Conservation (phyloP, 2,888 invertebrate species). For the Rhyacophila evoluta region DNA sequence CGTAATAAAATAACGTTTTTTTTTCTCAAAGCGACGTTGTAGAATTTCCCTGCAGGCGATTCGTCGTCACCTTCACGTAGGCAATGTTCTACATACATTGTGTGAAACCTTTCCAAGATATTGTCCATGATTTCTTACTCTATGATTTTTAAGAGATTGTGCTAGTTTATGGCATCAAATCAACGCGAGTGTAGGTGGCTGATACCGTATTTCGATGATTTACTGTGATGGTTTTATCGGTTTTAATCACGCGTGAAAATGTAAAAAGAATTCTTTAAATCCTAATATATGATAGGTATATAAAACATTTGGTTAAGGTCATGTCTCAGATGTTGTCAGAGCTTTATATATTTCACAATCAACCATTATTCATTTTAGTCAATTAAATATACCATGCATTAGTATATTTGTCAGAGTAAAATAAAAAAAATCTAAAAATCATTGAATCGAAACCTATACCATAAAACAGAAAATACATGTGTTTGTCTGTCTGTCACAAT, state of each 20-base stretch:
- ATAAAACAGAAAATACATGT: no score
- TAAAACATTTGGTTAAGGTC: not conserved
- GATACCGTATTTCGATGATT: slow-evolving; percentile 16
- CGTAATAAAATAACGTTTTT: not conserved
- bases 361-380: no score
- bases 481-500: no score
- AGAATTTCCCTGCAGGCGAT: not conserved
- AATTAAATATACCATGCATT: no score
- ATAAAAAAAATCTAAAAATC: no score
- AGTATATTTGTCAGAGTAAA: no score
- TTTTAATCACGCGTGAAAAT: slow-evolving; percentile 2
- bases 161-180: slow-evolving; percentile 15
- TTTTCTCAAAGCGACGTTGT: not conserved
- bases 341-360: not conserved
- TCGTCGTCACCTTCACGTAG: not conserved
- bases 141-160: slow-evolving; percentile 8
- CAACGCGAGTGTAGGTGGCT: not conserved
- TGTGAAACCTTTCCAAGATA: not conserved
- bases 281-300: not conserved
- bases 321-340: not conserved
- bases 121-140: not conserved
- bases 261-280: not conserved
- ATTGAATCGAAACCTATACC: no score
- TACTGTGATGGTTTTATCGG: slow-evolving; percentile 13
- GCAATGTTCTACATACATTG: not conserved